A percentile compares a stretch with the other conserved stretches of the same genome.
These are phyloP conservation scores for Acromyrmex echinatior DNA, from an alignment of 1,140 invertebrate genomes.

Conservation along the genomic window DNA sequence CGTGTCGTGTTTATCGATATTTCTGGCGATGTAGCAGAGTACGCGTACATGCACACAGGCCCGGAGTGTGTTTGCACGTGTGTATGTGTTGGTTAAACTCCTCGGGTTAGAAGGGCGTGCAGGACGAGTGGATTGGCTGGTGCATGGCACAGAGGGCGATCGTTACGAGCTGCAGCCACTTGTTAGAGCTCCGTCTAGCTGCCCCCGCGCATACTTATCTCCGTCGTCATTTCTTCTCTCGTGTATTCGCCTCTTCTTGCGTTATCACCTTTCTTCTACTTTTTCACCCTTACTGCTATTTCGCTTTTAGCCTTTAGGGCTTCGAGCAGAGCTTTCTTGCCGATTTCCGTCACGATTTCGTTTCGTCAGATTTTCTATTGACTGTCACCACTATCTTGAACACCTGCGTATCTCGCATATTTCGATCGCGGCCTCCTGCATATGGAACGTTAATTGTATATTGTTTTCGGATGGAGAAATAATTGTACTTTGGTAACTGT, in stretches of 20 bases:
- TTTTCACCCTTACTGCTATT: background rate
- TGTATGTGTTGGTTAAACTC: conserved; percentile 65
- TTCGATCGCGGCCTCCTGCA: background rate
- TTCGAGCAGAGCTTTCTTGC: too few species aligned
- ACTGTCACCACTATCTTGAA: conserved; percentile 4
- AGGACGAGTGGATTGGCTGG: conserved; percentile 62
- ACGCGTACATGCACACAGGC: background rate
- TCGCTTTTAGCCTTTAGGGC: background rate
- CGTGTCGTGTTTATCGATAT: conserved; percentile 58
- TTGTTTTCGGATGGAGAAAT: background rate
- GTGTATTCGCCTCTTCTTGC: background rate
- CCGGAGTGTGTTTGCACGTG: background rate
- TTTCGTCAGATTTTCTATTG: conserved; percentile 24
- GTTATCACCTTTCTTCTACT: conserved; percentile 10
- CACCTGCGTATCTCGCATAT: background rate
- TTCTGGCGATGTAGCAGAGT: conserved; percentile 8
- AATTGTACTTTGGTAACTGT: background rate
- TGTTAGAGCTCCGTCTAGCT: conserved; percentile 77
- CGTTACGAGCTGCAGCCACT: conserved; percentile 78
- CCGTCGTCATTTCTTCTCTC: background rate
- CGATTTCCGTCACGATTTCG: conserved; percentile 11
- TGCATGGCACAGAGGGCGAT: conserved; percentile 76
- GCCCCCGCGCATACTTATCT: conserved; percentile 31
- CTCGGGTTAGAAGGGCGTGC: conserved; percentile 67
- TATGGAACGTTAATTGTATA: background rate